Conservation (phyloP, 2,113 vertebrate species). For the Pristiophorus japonicus region DNA sequence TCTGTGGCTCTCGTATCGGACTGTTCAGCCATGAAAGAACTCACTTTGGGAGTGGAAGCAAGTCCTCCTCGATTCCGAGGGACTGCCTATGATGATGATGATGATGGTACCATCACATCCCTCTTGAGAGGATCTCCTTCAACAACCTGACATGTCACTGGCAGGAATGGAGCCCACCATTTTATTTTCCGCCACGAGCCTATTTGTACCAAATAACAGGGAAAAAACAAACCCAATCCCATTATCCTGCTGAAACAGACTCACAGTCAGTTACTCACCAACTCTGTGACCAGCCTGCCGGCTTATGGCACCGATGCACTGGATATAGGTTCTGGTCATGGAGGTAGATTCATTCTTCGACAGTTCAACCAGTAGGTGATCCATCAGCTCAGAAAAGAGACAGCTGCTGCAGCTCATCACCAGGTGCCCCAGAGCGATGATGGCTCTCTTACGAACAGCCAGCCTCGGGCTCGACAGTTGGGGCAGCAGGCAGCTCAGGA, state of each 20-base stretch:
- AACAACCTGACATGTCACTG: no score
- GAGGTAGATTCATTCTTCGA: constrained; percentile 63
- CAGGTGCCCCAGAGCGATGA: constrained; percentile 80
- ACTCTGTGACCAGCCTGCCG: constrained; percentile 83
- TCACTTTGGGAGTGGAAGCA: no score
- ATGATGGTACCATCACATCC: not conserved
- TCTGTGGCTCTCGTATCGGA: no score
- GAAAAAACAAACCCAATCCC: not conserved
- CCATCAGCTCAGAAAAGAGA: constrained; percentile 79
- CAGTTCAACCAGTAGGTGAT: constrained; percentile 72
- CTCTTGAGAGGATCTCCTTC: no score
- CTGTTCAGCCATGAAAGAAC: no score
- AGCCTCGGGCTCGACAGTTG: constrained; percentile 82
- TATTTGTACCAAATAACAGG: not conserved
- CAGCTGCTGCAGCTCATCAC: constrained; percentile 74
- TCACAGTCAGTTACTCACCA: constrained; percentile 57
- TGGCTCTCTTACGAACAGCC: constrained; percentile 84
- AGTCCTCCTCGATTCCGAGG: no score
- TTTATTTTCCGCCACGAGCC: not conserved
- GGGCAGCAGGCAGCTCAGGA: constrained; percentile 79
- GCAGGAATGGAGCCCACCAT: not conserved
- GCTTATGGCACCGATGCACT: constrained; percentile 80
- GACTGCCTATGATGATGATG: no score
- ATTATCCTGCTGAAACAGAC: not conserved
- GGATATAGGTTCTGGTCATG: constrained; percentile 77